phyloP scores from a whole-genome alignment of 2,797 vertebrate species.

The Gymnothorax reevesii region DNA sequence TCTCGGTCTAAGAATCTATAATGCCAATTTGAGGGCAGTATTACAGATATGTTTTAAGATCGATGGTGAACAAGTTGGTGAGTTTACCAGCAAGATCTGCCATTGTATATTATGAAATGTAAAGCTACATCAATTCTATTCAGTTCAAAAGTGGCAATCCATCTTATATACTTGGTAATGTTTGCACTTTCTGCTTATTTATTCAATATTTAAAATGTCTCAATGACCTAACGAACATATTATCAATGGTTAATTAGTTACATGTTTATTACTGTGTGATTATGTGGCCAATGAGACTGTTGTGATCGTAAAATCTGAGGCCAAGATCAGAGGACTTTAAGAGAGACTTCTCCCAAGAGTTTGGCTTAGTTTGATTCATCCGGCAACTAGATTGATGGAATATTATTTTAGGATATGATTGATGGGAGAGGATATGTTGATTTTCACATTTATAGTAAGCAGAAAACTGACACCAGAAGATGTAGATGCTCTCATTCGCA shows the following conservation, averaged over 20 bases:
- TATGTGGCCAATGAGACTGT: background rate
- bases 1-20: background rate
- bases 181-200: background rate
- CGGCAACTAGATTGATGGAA: background rate
- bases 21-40: background rate
- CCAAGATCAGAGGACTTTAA: background rate
- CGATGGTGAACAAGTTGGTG: background rate
- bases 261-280: background rate
- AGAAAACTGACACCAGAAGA: background rate
- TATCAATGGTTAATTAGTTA: background rate
- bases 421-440: too few relatives aligned
- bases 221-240: background rate
- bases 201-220: background rate
- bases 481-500: background rate
- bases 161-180: background rate
- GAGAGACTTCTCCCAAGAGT: background rate
- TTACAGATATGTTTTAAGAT: background rate
- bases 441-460: too few relatives aligned
- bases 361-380: background rate
- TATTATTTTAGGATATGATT: too few relatives aligned
- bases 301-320: background rate
- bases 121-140: background rate
- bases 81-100: background rate
- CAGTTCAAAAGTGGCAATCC: background rate
- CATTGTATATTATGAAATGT: background rate